phyloP scores from a whole-genome alignment of 2,888 invertebrate species.

The Pheosia gnoma region DNA sequence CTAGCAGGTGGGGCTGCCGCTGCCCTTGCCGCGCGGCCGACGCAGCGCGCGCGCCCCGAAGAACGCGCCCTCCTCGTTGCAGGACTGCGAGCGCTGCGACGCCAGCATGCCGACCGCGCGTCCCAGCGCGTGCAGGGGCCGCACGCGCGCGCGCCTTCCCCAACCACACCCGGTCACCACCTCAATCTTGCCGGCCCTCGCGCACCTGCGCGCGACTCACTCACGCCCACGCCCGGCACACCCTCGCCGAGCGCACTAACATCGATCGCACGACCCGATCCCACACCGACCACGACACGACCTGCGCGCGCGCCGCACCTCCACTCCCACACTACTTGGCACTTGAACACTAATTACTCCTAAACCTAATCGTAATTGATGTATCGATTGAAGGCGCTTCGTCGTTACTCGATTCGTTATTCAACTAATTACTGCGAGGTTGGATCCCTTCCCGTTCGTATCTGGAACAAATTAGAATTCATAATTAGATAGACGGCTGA shows the following conservation, averaged over 20 bases:
- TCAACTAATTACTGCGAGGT: slow-evolving; percentile 48
- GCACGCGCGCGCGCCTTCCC: slow-evolving; percentile 82
- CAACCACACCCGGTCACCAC: slow-evolving; percentile 81
- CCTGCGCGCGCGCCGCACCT: slow-evolving; percentile 28
- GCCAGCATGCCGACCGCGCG: slow-evolving; percentile 81
- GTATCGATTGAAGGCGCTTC: slow-evolving; percentile 75
- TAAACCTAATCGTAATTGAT: slow-evolving; percentile 59
- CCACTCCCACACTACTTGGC: slow-evolving; percentile 49
- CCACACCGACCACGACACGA: slow-evolving; percentile 21
- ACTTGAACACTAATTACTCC: slow-evolving; percentile 57
- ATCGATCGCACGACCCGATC: slow-evolving; percentile 32
- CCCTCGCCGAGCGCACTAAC: slow-evolving; percentile 38
- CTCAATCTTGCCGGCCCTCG: slow-evolving; percentile 76
- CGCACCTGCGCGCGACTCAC: slow-evolving; percentile 44
- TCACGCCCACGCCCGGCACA: slow-evolving; percentile 39
- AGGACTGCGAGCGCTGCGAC: slow-evolving; percentile 82
- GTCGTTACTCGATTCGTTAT: slow-evolving; percentile 61
- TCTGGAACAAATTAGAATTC: slow-evolving; percentile 73
- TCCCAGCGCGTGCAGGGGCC: slow-evolving; percentile 76
- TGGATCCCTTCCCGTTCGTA: slow-evolving; percentile 55
- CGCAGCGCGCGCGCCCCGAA: slow-evolving; percentile 82
- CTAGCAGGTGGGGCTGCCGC: slow-evolving; percentile 85
- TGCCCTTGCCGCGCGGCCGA: slow-evolving; percentile 84
- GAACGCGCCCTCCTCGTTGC: slow-evolving; percentile 83
- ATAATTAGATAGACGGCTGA: slow-evolving; percentile 51